Evolutionary conservation across 1,140 invertebrate species (phyloP), one percentile per base, ranked within the genome.

Genomic region (Trichomalopsis sarcophagae): DNA sequence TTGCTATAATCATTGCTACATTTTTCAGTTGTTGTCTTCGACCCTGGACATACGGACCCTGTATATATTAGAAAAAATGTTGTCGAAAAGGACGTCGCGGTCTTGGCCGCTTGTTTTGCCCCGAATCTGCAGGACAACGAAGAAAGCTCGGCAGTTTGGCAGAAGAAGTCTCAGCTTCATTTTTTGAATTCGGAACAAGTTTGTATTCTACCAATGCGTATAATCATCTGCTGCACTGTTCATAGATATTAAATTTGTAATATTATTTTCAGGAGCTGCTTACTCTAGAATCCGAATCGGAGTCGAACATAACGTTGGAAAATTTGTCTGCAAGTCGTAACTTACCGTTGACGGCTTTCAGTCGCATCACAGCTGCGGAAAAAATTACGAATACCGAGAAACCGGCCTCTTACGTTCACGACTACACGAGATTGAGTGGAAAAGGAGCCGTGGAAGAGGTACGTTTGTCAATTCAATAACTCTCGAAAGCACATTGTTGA

Each of bases 21-120:
- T 81, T 87, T 91, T 89, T 40, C 87, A 95, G 95, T 96, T 74
- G 94, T 93, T 86, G 92, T 96, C 33, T 96, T 96, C 89, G 93
- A 93, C 85, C 95, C 95, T 44, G 93, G 91, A 86, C 93, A 92
- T 66, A 89, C 94, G n/a, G 89, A 91, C 83, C 94, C 94, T 1
- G 84, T 95, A 23, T 95, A 95, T 87, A 91, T 89, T 44, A 93
- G 92, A 78, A 89, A 91, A 36, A 91, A 93, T 77, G 75, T 95
- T 33, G 90, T 94, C 7, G 91, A 93, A 74, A 91, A 93, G 36
- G 83, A 90, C 40, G 90, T 90, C 86, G 87, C 88, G 13, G 88
- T 94, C 50, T 85, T 93, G 27, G 94, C 93, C 7, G 91, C 94
- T n/a, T 90, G 91, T 73, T 95, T 95, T 91, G 88, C 95, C 68